A percentile compares a stretch with the other conserved stretches of the same genome.
Conservation (phyloP, 1,140 invertebrate species). For the Drosophila sp. region DNA sequence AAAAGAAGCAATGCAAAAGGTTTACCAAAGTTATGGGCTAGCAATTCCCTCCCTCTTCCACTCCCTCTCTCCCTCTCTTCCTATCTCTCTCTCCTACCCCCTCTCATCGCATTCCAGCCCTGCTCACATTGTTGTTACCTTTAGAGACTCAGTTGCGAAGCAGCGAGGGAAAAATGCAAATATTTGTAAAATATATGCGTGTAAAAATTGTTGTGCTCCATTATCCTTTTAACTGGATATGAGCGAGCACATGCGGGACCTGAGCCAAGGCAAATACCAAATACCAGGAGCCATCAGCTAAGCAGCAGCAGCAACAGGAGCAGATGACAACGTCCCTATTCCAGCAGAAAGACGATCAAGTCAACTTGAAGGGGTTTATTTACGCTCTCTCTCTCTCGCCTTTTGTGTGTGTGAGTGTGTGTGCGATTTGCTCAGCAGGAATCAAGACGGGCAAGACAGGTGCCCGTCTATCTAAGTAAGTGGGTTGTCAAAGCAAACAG, state of each 20-base stretch:
- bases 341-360: conserved; percentile 2
- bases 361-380: conserved; percentile 45
- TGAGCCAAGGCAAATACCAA: conserved; percentile 66
- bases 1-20: conserved; percentile 70
- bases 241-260: conserved; percentile 57
- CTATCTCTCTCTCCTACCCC: background rate
- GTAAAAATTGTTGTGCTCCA: conserved; percentile 83
- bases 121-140: conserved; percentile 24
- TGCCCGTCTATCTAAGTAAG: conserved; percentile 66
- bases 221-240: conserved; percentile 83
- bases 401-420: conserved; percentile 21
- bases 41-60: background rate
- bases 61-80: no score
- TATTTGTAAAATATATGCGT: conserved; percentile 83
- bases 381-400: no score
- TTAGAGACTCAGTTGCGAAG: conserved; percentile 60
- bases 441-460: conserved; percentile 39
- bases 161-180: conserved; percentile 76
- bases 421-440: conserved; percentile 42
- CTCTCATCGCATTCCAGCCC: background rate
- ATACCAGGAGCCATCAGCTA: conserved; percentile 74
- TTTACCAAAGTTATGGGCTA: conserved; percentile 76
- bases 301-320: conserved; percentile 61
- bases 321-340: conserved; percentile 9
- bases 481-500: conserved; percentile 79